phyloP scores from a whole-genome alignment of 2,797 vertebrate species.

The Vireo griseus region DNA sequence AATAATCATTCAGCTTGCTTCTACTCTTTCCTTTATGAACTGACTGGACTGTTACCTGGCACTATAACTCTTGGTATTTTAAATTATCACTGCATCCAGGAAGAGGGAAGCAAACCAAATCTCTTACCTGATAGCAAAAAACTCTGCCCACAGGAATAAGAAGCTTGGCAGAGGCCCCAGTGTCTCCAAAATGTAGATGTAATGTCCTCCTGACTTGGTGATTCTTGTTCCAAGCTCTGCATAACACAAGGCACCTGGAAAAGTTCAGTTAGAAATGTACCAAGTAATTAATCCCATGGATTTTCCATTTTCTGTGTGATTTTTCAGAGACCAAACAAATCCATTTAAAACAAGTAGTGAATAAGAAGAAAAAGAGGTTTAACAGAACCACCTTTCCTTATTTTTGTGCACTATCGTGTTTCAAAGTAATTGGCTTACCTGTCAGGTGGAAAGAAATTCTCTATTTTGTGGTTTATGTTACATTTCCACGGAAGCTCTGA shows the following conservation, averaged over 20 bases:
- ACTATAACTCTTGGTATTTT: fast-evolving
- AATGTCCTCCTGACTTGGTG: constrained; percentile 80
- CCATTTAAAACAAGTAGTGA: not conserved
- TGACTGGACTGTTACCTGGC: not conserved
- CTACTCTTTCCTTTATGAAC: not conserved
- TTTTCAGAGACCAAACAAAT: not conserved
- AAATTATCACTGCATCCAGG: not conserved
- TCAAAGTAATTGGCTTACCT: not conserved
- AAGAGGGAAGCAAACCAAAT: not conserved
- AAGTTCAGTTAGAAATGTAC: not conserved
- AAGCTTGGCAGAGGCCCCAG: constrained; percentile 87
- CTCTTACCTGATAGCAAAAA: constrained; percentile 81
- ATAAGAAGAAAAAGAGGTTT: not conserved
- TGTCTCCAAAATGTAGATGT: constrained; percentile 79
- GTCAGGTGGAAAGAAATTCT: not conserved
- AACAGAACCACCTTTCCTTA: not conserved
- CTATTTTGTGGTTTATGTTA: not conserved
- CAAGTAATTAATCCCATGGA: not conserved
- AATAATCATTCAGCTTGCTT: not conserved
- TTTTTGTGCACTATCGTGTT: not conserved
- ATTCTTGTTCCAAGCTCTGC: constrained; percentile 82
- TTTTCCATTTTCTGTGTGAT: not conserved
- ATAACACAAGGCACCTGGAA: constrained; percentile 80
- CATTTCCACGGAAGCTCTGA: not conserved
- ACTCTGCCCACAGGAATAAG: constrained; percentile 84